Base-by-base conservation (phyloP, 2,113 vertebrate species). In the Haemorhous mexicanus region DNA sequence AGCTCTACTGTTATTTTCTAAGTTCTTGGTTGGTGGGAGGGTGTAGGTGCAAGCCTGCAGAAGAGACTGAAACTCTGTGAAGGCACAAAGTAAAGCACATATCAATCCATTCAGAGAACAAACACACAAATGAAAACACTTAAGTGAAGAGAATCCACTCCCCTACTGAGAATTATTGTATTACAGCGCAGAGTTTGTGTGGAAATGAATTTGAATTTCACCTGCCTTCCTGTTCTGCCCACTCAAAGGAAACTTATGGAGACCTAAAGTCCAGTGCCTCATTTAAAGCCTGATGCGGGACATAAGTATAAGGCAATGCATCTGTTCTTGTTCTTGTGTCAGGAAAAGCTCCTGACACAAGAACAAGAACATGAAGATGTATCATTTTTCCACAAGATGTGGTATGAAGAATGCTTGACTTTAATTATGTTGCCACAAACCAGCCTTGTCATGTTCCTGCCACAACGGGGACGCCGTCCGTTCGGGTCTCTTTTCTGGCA, bases 281-380 rank as follows among this genome's bases (percentile, higher is more conserved):
- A 59, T 55, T 10, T 22, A 47, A 80, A 84, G 82, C 13, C 58
- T 55, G 35, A 35, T 4, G 27, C 53, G 39, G 49, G 44, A 46
- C 70, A 9, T 20, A 67, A 84, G 55, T 0, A 1, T 10, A 28
- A 53, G 55, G 35, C 16, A n/a, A 35, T 0, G 2, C 14, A 6
- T 20, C 32, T 53, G 44, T 14, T 4, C 46, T 18, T 3, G 4
- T 5, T 4, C 46, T 18, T 3, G 5, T 3, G 6, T 24, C 81
- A 59, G n/a, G 32, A 78, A 41, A 13, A 13, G 41, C 41, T 41
- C 41, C 41, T 41, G 41, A 41, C 41, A 41, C 41, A 41, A 41
- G 41, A 41, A 41, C 41, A 41, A 41, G 41, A 41, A 41, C 41
- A 41, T 41, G 41, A 41, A 32, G 30, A n/a, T 2, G 0, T 16